Evolutionary conservation across 2,888 invertebrate genomes (phyloP).

Genomic region (Campoplex nolae): DNA sequence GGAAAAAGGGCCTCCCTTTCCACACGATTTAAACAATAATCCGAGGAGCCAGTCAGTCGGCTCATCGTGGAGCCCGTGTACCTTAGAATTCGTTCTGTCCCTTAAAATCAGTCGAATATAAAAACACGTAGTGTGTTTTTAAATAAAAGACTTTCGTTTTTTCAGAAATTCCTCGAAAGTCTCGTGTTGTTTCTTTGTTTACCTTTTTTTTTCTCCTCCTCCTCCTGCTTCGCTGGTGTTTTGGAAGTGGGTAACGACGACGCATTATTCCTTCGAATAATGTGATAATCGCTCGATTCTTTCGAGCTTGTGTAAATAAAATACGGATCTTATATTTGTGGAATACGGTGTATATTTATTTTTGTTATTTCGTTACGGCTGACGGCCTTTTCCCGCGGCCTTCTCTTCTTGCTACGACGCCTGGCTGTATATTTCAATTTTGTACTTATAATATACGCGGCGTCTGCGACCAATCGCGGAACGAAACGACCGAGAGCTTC

Average conservation of each 20-base stretch:
- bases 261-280: neutral
- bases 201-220: neutral
- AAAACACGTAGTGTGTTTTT: neutral
- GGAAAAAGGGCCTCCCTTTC: conserved; percentile 48
- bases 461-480: conserved; percentile 17
- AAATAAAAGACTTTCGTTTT: neutral
- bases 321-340: conserved; percentile 21
- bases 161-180: neutral
- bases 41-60: conserved; percentile 32
- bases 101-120: conserved; percentile 17
- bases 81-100: neutral
- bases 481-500: conserved; percentile 24
- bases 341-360: neutral
- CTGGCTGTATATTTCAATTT: conserved; percentile 53
- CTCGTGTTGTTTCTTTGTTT: conserved; percentile 7
- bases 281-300: conserved; percentile 25
- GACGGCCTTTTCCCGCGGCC: conserved; percentile 71
- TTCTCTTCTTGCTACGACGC: conserved; percentile 60
- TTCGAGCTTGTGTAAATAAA: conserved; percentile 32
- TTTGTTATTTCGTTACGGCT: conserved; percentile 64
- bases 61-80: conserved; percentile 8
- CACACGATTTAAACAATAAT: conserved; percentile 30
- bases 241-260: neutral
- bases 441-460: conserved; percentile 42
- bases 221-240: neutral